A percentile compares a stretch with the other conserved stretches of the same genome.
These are phyloP conservation scores for Pogonomyrmex californicus DNA, from an alignment of 1,140 invertebrate genomes.

Conservation along the genomic window DNA sequence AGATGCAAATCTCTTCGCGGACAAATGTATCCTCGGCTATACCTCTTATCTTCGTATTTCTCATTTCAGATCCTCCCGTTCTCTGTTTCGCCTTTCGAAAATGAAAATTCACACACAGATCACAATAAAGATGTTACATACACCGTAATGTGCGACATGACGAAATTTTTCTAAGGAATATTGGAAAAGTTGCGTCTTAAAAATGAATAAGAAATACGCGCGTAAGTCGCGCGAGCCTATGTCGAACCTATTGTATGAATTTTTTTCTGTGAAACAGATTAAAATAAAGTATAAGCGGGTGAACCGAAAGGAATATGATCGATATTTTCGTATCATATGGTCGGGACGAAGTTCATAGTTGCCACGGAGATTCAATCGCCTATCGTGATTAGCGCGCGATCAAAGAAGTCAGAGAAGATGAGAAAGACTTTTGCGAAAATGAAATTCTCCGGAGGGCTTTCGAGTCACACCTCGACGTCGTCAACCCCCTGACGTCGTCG, in stretches of 20 bases:
- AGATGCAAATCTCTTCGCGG: background rate
- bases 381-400: slow-evolving; percentile 37
- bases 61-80: background rate
- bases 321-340: slow-evolving; percentile 11
- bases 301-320: background rate
- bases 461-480: background rate
- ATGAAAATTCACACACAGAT: slow-evolving; percentile 15
- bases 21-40: background rate
- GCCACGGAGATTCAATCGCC: background rate
- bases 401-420: slow-evolving; percentile 10
- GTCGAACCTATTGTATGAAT: background rate
- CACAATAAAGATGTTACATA: background rate
- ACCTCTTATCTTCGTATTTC: background rate
- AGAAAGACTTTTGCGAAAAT: slow-evolving; percentile 27
- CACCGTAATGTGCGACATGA: background rate
- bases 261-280: background rate
- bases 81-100: background rate
- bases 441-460: background rate
- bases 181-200: too few species aligned
- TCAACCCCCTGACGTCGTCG: background rate
- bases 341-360: background rate
- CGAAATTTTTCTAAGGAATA: background rate
- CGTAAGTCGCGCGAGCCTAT: background rate
- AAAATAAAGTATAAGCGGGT: too few species aligned
- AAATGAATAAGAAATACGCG: background rate